These are phyloP conservation scores for Rhaphigaster nebulosa DNA, from an alignment of 2,888 invertebrate species.

Conservation along the genomic window DNA sequence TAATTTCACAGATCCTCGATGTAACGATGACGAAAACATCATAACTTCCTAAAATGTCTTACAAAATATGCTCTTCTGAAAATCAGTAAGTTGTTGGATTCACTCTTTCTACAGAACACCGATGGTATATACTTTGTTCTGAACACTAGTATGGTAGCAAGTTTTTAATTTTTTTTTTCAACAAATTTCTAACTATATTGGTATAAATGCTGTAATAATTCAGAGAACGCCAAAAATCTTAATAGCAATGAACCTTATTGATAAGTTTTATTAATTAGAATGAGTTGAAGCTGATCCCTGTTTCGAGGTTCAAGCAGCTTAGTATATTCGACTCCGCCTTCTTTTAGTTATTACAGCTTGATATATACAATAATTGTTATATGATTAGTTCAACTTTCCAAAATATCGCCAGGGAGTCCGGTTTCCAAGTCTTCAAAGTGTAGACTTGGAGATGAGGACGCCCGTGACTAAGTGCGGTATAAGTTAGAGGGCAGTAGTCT, in stretches of 20 bases:
- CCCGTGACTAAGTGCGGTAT: not conserved
- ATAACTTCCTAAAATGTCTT: no score
- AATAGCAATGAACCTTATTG: not conserved
- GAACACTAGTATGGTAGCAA: not conserved
- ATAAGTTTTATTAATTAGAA: no score
- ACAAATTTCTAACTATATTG: not conserved
- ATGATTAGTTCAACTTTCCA: not conserved
- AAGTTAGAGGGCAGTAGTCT: conserved; percentile 55
- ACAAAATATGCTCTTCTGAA: no score
- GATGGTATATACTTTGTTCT: no score
- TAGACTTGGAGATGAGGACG: not conserved
- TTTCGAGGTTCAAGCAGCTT: not conserved
- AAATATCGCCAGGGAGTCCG: not conserved
- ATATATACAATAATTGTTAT: not conserved
- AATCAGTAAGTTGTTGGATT: no score
- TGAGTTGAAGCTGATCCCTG: not conserved
- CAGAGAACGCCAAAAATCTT: not conserved
- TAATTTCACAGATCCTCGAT: no score
- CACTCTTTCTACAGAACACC: no score
- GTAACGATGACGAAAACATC: no score
- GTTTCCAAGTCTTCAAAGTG: not conserved
- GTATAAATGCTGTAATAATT: not conserved
- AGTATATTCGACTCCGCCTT: not conserved
- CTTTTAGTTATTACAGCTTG: not conserved
- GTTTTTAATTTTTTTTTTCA: not conserved